These are phyloP conservation scores for Ranitomeya imitator DNA, from an alignment of 2,113 vertebrate species.

Conservation along the genomic window DNA sequence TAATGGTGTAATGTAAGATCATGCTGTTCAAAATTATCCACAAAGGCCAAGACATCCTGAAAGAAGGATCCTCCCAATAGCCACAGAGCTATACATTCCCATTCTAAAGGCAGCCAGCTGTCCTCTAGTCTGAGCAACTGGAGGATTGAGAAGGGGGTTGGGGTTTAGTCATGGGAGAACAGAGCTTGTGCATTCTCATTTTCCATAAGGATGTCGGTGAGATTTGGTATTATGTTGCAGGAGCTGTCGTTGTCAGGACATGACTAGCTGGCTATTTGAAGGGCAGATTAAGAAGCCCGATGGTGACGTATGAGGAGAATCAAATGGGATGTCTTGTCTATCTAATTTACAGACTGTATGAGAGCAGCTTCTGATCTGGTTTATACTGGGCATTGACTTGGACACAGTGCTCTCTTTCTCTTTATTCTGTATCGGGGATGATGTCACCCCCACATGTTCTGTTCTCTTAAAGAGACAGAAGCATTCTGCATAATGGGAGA, in stretches of 20 bases:
- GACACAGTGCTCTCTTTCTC: slow-evolving; percentile 48
- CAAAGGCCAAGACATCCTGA: neutral
- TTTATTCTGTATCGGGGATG: slow-evolving; percentile 48
- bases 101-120: slow-evolving; percentile 22
- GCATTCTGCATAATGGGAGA: slow-evolving; percentile 50
- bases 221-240: neutral
- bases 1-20: slow-evolving; percentile 28
- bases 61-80: neutral
- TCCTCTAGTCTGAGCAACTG: neutral
- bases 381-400: slow-evolving; percentile 42
- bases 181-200: neutral
- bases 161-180: neutral
- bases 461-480: slow-evolving; percentile 47
- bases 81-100: slow-evolving; percentile 3
- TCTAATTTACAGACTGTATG: neutral
- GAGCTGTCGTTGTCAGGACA: neutral
- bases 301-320: neutral
- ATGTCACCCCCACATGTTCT: slow-evolving; percentile 58
- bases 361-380: slow-evolving; percentile 45
- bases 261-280: neutral
- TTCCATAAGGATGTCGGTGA: neutral
- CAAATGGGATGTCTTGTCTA: neutral
- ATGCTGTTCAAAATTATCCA: slow-evolving; percentile 2
- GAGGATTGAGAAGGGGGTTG: neutral
- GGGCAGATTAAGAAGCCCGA: neutral